These are phyloP conservation scores for Trichomycterus rosablanca DNA, from an alignment of 2,113 vertebrate species.

Conservation along the genomic window DNA sequence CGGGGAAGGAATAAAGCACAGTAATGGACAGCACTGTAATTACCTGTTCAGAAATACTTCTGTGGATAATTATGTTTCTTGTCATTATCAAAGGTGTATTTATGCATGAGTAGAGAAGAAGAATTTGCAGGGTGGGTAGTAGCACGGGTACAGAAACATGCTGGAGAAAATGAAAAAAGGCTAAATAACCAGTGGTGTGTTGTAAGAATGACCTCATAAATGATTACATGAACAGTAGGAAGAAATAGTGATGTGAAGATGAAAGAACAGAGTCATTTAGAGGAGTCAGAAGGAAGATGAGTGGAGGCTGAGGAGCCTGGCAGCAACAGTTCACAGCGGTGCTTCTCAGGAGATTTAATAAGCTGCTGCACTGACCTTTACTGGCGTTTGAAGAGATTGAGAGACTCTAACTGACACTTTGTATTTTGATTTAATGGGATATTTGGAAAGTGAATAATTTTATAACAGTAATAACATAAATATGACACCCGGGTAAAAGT, in stretches of 20 bases:
- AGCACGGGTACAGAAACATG: too few relatives aligned
- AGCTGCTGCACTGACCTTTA: constrained; percentile 29
- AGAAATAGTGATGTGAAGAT: not conserved
- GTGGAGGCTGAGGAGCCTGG: not conserved
- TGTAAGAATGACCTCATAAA: too few relatives aligned
- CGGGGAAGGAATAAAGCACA: not conserved
- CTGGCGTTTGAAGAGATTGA: constrained; percentile 10
- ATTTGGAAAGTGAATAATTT: constrained; percentile 9
- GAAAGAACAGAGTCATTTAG: constrained; percentile 6
- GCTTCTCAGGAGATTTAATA: constrained; percentile 30
- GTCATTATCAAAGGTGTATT: not conserved
- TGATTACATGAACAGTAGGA: not conserved
- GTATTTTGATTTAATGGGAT: not conserved
- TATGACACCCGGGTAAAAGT: not conserved
- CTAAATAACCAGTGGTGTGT: too few relatives aligned
- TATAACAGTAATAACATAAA: not conserved
- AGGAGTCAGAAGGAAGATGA: not conserved
- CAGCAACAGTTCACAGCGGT: constrained; percentile 27
- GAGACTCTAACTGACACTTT: not conserved
- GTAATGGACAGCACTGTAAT: not conserved
- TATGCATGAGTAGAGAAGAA: not conserved
- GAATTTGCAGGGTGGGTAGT: too few relatives aligned
- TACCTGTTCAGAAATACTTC: not conserved
- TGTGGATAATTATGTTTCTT: not conserved
- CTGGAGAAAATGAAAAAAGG: too few relatives aligned